Conservation (phyloP, 2,888 invertebrate species). For the Petrophora chlorosata region DNA sequence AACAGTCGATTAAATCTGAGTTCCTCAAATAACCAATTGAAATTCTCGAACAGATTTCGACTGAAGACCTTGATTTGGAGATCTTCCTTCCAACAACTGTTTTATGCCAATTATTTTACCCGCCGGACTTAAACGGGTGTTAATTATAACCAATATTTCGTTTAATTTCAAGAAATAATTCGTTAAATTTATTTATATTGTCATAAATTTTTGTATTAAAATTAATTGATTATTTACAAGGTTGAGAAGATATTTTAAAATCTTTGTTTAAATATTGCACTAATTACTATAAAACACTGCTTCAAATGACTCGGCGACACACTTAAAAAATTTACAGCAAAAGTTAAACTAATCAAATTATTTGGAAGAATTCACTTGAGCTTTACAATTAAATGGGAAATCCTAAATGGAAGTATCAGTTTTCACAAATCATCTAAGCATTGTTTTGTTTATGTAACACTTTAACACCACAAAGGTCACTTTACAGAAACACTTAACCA, state of each 20-base stretch:
- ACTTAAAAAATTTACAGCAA: slow-evolving; percentile 5
- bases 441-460: slow-evolving; percentile 48
- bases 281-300: slow-evolving; percentile 6
- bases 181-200: slow-evolving; percentile 8
- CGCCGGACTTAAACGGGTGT: slow-evolving; percentile 33
- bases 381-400: slow-evolving; percentile 37
- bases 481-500: slow-evolving; percentile 50
- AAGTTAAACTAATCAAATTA: slow-evolving; percentile 10
- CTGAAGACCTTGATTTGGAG: slow-evolving; percentile 42
- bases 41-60: slow-evolving; percentile 35
- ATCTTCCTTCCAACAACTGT: slow-evolving; percentile 41
- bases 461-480: slow-evolving; percentile 62
- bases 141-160: slow-evolving; percentile 3
- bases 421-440: slow-evolving; percentile 36
- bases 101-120: slow-evolving; percentile 44
- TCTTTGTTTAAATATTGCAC: slow-evolving; percentile 50
- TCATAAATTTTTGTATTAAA: not conserved
- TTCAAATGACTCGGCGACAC: slow-evolving; percentile 5
- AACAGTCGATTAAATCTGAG: slow-evolving; percentile 36
- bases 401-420: slow-evolving; percentile 54
- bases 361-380: slow-evolving; percentile 48
- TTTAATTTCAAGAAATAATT: slow-evolving; percentile 1
- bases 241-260: slow-evolving; percentile 28
- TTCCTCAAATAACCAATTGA: slow-evolving; percentile 43
- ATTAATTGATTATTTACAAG: slow-evolving; percentile 4